Evolutionary conservation across 2,797 vertebrate genomes (phyloP).

Genomic region (Somateria mollissima): DNA sequence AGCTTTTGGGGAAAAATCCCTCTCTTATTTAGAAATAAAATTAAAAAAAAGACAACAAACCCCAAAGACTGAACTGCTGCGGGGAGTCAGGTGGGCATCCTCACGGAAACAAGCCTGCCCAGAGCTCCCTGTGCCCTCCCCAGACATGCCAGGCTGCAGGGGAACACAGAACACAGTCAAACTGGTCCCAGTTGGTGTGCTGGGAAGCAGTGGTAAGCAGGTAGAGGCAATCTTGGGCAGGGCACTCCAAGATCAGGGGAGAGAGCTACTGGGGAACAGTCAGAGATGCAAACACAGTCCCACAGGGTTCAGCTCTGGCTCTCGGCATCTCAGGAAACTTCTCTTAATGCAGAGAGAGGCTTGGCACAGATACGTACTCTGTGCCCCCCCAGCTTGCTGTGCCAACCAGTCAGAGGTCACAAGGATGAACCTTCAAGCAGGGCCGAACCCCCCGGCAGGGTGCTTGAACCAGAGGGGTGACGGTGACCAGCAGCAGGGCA

Average conservation of each 20-base stretch:
- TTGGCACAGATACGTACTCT: background rate
- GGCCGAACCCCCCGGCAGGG: too few relatives aligned
- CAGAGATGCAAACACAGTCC: background rate
- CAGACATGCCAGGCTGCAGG: accelerated
- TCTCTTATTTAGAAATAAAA: too few relatives aligned
- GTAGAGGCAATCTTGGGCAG: background rate
- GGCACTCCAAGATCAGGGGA: too few relatives aligned
- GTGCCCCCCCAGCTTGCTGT: background rate
- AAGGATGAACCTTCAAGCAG: background rate
- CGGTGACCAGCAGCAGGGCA: too few relatives aligned
- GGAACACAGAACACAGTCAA: background rate
- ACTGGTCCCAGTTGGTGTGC: background rate
- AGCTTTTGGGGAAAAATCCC: background rate
- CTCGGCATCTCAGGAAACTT: background rate
- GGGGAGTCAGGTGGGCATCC: accelerated
- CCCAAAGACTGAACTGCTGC: background rate
- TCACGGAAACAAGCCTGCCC: accelerated
- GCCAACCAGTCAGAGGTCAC: background rate
- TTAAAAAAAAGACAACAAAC: background rate
- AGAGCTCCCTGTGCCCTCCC: accelerated
- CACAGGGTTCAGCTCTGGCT: accelerated
- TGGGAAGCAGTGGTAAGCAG: background rate
- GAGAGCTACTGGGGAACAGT: background rate
- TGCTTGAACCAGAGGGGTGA: background rate
- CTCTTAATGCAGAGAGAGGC: background rate